Evolutionary conservation across 2,797 vertebrate species (phyloP).

Genomic region (Alfaro cultratus): DNA sequence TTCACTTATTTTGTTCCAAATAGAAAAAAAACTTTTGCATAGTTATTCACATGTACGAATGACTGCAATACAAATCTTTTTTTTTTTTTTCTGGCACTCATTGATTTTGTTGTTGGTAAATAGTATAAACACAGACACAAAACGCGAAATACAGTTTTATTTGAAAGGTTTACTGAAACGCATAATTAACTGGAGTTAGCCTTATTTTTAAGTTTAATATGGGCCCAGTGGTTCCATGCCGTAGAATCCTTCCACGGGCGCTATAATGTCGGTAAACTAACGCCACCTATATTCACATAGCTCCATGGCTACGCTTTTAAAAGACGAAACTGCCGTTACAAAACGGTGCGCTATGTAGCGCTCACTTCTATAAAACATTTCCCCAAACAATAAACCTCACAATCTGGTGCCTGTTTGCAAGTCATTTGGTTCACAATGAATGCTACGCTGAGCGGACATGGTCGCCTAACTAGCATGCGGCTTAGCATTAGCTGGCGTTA

Average conservation of each 20-base stretch:
- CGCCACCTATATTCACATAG: background rate
- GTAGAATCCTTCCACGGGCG: background rate
- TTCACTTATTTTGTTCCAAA: background rate
- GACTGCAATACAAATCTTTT: no score
- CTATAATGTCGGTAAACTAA: background rate
- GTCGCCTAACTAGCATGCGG: slow-evolving; percentile 70
- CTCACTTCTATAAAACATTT: background rate
- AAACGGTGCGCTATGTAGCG: background rate
- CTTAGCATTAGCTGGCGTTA: slow-evolving; percentile 69
- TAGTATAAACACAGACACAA: background rate
- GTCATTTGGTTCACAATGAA: background rate
- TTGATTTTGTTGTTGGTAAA: background rate
- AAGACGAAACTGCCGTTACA: background rate
- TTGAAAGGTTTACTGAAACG: background rate
- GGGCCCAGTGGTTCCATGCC: background rate
- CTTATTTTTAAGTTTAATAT: background rate
- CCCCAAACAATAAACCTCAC: background rate
- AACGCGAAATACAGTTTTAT: background rate
- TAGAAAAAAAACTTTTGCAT: background rate
- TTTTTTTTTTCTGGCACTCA: background rate
- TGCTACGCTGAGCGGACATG: background rate
- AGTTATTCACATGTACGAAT: background rate
- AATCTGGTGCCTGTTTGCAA: background rate
- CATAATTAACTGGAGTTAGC: background rate
- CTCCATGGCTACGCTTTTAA: background rate